phyloP scores from a whole-genome alignment of 2,113 vertebrate species.

The Rhadina sibilatrix region DNA sequence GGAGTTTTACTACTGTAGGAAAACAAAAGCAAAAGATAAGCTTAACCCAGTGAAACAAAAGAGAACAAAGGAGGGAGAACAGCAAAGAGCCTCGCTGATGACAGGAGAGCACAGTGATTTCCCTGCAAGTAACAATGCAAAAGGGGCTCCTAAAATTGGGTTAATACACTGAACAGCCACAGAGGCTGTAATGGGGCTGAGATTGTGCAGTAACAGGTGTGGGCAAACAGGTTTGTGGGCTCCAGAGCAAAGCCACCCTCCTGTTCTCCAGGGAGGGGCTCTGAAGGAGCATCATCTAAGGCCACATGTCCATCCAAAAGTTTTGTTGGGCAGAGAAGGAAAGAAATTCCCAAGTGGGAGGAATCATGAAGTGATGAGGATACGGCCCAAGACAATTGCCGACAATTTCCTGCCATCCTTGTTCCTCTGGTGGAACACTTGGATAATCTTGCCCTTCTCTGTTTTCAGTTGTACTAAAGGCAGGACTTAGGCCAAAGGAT shows the following conservation, averaged over 20 bases:
- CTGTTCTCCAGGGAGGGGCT: background rate
- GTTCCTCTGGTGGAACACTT: background rate
- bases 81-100: background rate
- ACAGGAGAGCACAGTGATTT: conserved; percentile 32
- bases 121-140: conserved; percentile 8
- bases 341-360: background rate
- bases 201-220: background rate
- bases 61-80: conserved; percentile 21
- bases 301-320: background rate
- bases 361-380: background rate
- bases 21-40: conserved; percentile 72
- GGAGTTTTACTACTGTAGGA: conserved; percentile 65
- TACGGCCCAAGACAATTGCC: background rate
- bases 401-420: background rate
- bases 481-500: background rate
- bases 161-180: background rate
- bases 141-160: conserved; percentile 34
- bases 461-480: background rate
- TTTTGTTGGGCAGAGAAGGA: background rate
- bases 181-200: background rate
- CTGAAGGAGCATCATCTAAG: background rate
- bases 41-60: conserved; percentile 60
- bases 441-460: background rate
- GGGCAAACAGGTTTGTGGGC: background rate
- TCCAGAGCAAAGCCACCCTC: background rate